Conservation (phyloP, 2,113 vertebrate species). For the Heterocephalus glaber region DNA sequence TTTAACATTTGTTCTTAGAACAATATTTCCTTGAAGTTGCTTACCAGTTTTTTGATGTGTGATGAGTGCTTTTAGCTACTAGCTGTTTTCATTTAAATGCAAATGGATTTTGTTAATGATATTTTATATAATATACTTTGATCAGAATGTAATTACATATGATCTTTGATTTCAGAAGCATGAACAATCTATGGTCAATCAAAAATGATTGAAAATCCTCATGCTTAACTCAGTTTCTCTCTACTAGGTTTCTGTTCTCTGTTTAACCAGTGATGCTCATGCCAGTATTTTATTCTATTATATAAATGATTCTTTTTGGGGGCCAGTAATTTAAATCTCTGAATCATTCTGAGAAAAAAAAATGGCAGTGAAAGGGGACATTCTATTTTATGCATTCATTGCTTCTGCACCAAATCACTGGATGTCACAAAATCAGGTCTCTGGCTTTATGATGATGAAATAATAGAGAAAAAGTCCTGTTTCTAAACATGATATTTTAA, state of each 20-base stretch:
- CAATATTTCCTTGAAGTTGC: background rate
- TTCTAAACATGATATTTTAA: conserved; percentile 57
- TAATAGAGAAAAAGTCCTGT: conserved; percentile 58
- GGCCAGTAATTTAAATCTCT: conserved; percentile 74
- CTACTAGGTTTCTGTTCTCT: conserved; percentile 62
- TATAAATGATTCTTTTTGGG: conserved; percentile 70
- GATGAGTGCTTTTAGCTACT: conserved; percentile 39
- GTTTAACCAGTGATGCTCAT: conserved; percentile 59
- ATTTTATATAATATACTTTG: conserved; percentile 29
- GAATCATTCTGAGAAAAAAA: conserved; percentile 68
- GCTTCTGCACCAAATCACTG: conserved; percentile 65
- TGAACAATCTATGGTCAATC: background rate
- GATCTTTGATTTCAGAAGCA: conserved; percentile 44
- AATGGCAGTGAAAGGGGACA: conserved; percentile 64
- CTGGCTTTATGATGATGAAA: conserved; percentile 70
- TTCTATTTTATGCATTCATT: conserved; percentile 71
- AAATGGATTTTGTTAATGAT: background rate
- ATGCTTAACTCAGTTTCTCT: background rate
- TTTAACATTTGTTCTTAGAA: conserved; percentile 22
- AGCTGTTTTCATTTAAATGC: conserved; percentile 5
- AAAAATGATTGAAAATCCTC: conserved; percentile 10
- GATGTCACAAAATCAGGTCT: conserved; percentile 65
- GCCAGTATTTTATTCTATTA: conserved; percentile 72
- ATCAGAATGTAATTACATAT: conserved; percentile 15
- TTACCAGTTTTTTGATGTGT: background rate